phyloP scores from a whole-genome alignment of 1,140 invertebrate genomes.

The Zaprionus camerounensis region DNA sequence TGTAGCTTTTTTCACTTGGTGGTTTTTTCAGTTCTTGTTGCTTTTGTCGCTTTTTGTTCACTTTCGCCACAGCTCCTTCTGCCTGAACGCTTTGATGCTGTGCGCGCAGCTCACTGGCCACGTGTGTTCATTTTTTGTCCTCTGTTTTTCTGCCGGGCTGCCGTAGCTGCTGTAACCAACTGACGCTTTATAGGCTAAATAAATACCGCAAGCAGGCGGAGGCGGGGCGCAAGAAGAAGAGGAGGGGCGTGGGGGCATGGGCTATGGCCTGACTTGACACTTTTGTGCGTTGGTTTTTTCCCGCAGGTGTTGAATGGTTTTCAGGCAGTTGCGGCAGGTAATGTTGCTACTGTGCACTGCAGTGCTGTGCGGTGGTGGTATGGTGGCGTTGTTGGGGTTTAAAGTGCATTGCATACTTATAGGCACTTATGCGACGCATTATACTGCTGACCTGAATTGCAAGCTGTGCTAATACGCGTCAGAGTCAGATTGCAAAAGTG shows the following conservation, averaged over 20 bases:
- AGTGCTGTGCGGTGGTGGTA: conserved; percentile 1
- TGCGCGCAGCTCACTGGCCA: conserved; percentile 21
- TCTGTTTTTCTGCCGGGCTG: conserved; percentile 37
- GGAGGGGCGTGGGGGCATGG: background rate
- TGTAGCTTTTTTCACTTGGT: background rate
- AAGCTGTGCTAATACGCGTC: conserved; percentile 62
- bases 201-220: conserved; percentile 64
- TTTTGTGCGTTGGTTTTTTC: conserved; percentile 66
- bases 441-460: conserved; percentile 69
- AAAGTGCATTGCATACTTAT: conserved; percentile 78
- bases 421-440: conserved; percentile 77
- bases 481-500: background rate
- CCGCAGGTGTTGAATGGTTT: conserved; percentile 60
- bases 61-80: conserved; percentile 29
- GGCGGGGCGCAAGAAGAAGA: conserved; percentile 4
- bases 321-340: conserved; percentile 48
- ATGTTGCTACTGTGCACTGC: conserved; percentile 14
- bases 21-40: background rate
- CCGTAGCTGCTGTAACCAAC: conserved; percentile 59
- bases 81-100: conserved; percentile 55
- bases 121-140: conserved; percentile 51
- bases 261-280: conserved; percentile 66
- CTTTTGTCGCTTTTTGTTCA: conserved; percentile 20
- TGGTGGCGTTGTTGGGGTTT: conserved; percentile 26
- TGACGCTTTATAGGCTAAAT: conserved; percentile 81